Conservation (phyloP, 2,888 invertebrate genomes). For the Scaptomyza tumidula region DNA sequence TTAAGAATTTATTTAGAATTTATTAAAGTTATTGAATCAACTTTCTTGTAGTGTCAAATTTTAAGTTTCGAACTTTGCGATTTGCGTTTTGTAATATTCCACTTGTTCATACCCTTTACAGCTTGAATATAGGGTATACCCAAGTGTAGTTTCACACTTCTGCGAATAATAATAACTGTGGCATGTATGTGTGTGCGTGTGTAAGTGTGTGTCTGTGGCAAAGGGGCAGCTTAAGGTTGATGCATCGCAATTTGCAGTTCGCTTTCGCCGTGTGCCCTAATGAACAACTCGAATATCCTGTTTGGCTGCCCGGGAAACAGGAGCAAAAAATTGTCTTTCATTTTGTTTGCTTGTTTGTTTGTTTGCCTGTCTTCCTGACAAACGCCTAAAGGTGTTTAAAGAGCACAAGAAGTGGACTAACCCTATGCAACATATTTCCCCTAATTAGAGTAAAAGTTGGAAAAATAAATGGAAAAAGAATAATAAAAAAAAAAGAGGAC, state of each 20-base stretch:
- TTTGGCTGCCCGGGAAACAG: conserved; percentile 31
- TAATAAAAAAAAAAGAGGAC: not conserved
- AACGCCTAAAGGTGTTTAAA: conserved; percentile 19
- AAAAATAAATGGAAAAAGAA: not conserved
- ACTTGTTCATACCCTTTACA: not conserved
- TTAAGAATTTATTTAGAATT: too few relatives aligned
- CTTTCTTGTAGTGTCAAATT: not conserved
- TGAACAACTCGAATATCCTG: conserved; percentile 69
- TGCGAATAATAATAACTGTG: conserved; percentile 18
- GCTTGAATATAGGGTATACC: not conserved
- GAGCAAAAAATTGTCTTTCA: not conserved
- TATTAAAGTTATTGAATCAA: too few relatives aligned
- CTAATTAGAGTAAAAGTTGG: conserved; percentile 30
- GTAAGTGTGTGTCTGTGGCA: not conserved
- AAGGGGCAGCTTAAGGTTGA: conserved; percentile 60
- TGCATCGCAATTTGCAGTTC: conserved; percentile 53
- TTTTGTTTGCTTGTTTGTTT: not conserved
- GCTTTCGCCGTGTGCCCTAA: conserved; percentile 25
- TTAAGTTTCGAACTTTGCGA: not conserved
- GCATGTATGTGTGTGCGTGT: not conserved
- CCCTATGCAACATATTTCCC: conserved; percentile 21
- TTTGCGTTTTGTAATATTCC: too few relatives aligned
- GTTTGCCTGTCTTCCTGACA: conserved; percentile 6
- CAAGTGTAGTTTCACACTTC: not conserved
- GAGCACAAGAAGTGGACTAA: not conserved